A percentile compares a stretch with the other conserved stretches of the same genome.
These are phyloP conservation scores for Unio delphinus DNA, from an alignment of 2,888 invertebrate species.

Conservation along the genomic window DNA sequence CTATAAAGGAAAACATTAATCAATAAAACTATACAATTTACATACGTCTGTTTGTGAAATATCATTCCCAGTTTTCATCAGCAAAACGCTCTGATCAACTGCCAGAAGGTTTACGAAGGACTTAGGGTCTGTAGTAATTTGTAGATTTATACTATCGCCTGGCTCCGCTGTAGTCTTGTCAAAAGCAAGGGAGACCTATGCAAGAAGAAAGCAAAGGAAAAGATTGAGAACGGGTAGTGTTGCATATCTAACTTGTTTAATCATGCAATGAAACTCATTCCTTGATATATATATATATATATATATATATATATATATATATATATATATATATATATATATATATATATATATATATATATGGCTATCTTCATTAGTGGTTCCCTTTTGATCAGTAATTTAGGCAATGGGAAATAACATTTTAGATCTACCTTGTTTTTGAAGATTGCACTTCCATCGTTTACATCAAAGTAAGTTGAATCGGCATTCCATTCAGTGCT, in stretches of 20 bases:
- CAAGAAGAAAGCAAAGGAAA: not conserved
- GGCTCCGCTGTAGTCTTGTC: conserved; percentile 78
- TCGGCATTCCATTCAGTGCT: conserved; percentile 27
- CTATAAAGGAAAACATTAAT: too few relatives aligned
- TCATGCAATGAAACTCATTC: too few relatives aligned
- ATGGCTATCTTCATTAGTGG: too few relatives aligned
- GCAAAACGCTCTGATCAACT: conserved; percentile 85
- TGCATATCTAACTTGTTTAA: too few relatives aligned
- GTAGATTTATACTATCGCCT: conserved; percentile 82
- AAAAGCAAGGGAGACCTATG: conserved; percentile 76
- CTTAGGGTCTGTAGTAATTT: conserved; percentile 85
- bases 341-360: too few relatives aligned
- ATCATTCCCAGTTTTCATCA: conserved; percentile 82
- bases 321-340: too few relatives aligned
- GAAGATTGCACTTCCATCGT: conserved; percentile 23
- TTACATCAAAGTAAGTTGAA: conserved; percentile 25
- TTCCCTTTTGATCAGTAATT: too few relatives aligned
- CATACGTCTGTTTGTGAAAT: conserved; percentile 73
- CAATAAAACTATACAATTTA: too few relatives aligned
- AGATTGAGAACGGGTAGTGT: too few relatives aligned
- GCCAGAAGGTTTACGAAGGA: conserved; percentile 90
- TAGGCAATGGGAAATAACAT: too few relatives aligned
- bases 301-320: too few relatives aligned
- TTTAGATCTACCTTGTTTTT: conserved; percentile 22
- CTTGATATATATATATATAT: too few relatives aligned